Evolutionary conservation across 2,797 vertebrate species (phyloP).

Genomic region (Pseudocheirus occidentalis): DNA sequence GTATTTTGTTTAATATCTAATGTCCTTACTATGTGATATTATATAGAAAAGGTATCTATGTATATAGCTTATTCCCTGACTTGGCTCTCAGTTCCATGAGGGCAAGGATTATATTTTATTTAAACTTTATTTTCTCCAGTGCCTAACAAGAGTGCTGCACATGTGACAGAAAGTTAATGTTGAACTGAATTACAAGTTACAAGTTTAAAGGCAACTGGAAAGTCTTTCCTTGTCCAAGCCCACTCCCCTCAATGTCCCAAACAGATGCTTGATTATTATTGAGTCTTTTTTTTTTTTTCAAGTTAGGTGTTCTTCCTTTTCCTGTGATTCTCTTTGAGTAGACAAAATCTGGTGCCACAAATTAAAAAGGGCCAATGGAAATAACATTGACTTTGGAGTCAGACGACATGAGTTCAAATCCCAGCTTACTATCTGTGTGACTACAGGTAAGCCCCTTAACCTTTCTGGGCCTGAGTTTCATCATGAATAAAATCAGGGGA

Average conservation of each 20-base stretch:
- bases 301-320: neutral
- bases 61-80: neutral
- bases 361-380: neutral
- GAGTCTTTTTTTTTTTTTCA: neutral
- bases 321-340: neutral
- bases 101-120: neutral
- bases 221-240: neutral
- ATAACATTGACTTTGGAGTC: neutral
- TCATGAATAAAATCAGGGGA: neutral
- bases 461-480: neutral
- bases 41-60: neutral
- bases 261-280: neutral
- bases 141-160: neutral
- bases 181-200: neutral
- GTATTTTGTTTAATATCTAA: neutral
- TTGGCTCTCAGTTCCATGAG: neutral
- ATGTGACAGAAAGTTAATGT: neutral
- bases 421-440: neutral
- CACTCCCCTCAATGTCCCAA: neutral
- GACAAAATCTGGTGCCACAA: neutral
- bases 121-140: neutral
- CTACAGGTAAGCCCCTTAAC: neutral
- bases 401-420: neutral
- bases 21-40: neutral
- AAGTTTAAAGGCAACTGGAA: neutral